A percentile compares a stretch with the other conserved stretches of the same genome.
Evolutionary conservation across 1,140 invertebrate species (phyloP).

Genomic region (Neodiprion lecontei): DNA sequence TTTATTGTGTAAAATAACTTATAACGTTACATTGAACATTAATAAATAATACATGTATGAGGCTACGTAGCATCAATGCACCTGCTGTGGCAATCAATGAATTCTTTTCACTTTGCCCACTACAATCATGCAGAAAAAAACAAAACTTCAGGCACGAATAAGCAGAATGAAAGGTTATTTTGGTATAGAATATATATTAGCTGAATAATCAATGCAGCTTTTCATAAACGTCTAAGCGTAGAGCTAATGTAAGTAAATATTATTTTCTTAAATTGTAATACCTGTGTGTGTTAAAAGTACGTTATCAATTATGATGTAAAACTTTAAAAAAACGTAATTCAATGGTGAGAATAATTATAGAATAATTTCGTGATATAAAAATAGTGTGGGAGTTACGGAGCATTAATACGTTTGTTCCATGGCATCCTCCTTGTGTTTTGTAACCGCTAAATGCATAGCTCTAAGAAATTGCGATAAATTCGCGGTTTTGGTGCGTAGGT

Average conservation of each 20-base stretch:
- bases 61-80: background rate
- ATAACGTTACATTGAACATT: no score
- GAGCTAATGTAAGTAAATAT: background rate
- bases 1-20: no score
- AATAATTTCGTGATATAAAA: background rate
- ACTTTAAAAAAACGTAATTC: background rate
- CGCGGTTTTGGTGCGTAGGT: conserved; percentile 35
- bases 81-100: background rate
- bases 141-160: background rate
- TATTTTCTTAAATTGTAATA: background rate
- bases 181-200: background rate
- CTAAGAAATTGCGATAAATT: conserved; percentile 40
- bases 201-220: background rate
- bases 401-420: conserved; percentile 19
- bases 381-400: background rate
- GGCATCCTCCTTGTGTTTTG: conserved; percentile 41
- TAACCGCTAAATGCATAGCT: conserved; percentile 48
- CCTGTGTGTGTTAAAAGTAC: background rate
- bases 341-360: no score
- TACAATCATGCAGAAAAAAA: background rate
- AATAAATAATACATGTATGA: background rate
- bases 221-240: background rate
- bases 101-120: conserved; percentile 3
- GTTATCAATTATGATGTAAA: background rate
- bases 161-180: conserved; percentile 12